Conservation (phyloP, 2,113 vertebrate species). For the Thryonomys swinderianus region DNA sequence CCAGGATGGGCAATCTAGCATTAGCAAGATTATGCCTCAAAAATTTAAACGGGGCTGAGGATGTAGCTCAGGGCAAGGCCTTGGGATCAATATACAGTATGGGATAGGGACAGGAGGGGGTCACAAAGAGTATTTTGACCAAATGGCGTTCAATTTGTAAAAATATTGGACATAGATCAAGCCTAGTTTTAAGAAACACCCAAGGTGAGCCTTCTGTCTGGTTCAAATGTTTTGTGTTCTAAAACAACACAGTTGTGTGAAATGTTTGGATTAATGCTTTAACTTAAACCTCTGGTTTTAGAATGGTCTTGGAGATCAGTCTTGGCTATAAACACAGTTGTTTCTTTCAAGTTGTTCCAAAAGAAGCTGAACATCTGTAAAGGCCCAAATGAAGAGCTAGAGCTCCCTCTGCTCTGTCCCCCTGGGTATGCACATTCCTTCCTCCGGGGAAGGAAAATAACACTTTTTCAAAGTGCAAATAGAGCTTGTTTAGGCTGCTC, state of each 20-base stretch:
- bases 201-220: not conserved
- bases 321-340: not conserved
- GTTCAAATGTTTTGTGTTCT: conserved; percentile 3
- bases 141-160: not conserved
- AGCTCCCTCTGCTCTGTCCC: not conserved
- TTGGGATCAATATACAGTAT: not conserved
- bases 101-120: too few relatives aligned
- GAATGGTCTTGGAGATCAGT: conserved; percentile 37
- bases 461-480: not conserved
- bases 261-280: conserved; percentile 8
- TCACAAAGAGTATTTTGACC: not conserved
- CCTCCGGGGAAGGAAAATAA: not conserved
- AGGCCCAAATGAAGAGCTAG: not conserved
- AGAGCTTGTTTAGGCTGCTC: not conserved
- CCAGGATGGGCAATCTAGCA: not conserved
- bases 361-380: conserved; percentile 35
- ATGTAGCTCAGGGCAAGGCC: not conserved
- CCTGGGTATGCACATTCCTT: not conserved
- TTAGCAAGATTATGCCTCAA: not conserved
- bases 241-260: conserved; percentile 1
- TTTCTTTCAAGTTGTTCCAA: conserved; percentile 58
- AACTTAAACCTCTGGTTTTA: conserved; percentile 40
- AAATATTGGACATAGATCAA: not conserved
- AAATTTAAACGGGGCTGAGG: not conserved
- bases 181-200: conserved; percentile 23